phyloP scores from a whole-genome alignment of 2,888 invertebrate genomes.

The Pheosia gnoma region DNA sequence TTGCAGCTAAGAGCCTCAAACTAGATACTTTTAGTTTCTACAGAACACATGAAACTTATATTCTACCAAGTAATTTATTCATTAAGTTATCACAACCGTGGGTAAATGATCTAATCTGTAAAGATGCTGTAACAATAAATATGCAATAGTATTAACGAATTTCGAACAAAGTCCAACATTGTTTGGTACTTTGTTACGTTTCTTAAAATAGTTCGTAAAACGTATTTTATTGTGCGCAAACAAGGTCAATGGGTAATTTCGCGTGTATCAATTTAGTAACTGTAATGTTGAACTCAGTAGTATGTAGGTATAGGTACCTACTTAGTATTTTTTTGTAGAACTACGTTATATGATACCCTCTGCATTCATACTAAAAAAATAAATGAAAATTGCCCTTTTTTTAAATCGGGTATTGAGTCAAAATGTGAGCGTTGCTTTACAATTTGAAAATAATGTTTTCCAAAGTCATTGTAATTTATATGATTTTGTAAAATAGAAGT shows the following conservation, averaged over 20 bases:
- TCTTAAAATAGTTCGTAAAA: conserved; percentile 28
- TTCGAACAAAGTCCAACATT: conserved; percentile 46
- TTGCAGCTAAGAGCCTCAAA: neutral
- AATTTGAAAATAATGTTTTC: no score
- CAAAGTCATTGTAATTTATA: no score
- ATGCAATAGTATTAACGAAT: conserved; percentile 37
- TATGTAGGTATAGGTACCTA: neutral
- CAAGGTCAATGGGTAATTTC: conserved; percentile 23
- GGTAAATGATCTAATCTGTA: conserved; percentile 41
- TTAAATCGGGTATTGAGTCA: no score
- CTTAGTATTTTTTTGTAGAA: no score
- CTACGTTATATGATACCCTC: no score
- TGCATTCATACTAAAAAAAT: no score
- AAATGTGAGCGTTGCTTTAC: no score
- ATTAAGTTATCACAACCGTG: conserved; percentile 30
- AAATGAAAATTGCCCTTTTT: no score
- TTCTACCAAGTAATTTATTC: neutral
- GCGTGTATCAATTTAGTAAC: conserved; percentile 1
- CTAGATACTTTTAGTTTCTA: conserved; percentile 28
- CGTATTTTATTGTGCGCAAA: conserved; percentile 15
- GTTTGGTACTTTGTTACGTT: conserved; percentile 20
- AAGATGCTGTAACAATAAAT: conserved; percentile 50
- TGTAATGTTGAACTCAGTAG: neutral
- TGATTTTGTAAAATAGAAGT: no score
- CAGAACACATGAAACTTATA: conserved; percentile 5